Evolutionary conservation across 1,140 invertebrate genomes (phyloP).

Genomic region (Mya arenaria): DNA sequence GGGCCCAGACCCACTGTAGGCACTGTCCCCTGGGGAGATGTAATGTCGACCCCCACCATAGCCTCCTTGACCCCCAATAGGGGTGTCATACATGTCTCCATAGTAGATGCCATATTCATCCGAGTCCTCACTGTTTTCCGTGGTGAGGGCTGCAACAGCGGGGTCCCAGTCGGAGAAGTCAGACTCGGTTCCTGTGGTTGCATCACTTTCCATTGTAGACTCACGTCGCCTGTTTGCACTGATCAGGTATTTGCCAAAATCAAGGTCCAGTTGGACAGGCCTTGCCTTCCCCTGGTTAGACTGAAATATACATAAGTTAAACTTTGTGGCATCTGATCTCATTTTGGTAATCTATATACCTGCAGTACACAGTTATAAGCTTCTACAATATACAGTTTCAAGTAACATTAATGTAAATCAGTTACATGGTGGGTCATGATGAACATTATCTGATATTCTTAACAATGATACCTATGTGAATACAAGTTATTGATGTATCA

Average conservation of each 20-base stretch:
- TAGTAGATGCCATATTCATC: conserved; percentile 53
- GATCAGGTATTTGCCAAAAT: conserved; percentile 45
- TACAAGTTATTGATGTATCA: too few species aligned
- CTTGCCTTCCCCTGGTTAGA: not conserved
- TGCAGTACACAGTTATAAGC: too few species aligned
- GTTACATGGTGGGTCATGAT: too few species aligned
- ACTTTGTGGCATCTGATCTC: too few species aligned
- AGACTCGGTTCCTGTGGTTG: conserved; percentile 32
- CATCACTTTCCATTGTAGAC: conserved; percentile 41
- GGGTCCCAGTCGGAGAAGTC: conserved; percentile 45
- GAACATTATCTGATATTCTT: too few species aligned
- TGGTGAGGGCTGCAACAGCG: conserved; percentile 12
- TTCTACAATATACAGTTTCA: too few species aligned
- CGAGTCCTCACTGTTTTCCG: conserved; percentile 48
- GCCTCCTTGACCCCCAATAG: conserved; percentile 9
- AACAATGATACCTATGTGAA: too few species aligned
- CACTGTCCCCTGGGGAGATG: conserved; percentile 17
- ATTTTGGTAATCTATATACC: too few species aligned
- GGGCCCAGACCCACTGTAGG: conserved; percentile 21
- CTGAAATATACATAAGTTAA: too few species aligned
- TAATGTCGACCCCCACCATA: not conserved
- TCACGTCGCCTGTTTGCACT: not conserved
- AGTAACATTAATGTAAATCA: too few species aligned
- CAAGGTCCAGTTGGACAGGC: conserved; percentile 8
- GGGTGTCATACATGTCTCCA: conserved; percentile 45